Evolutionary conservation across 2,888 invertebrate genomes (phyloP).

Genomic region (Eledona agricola): DNA sequence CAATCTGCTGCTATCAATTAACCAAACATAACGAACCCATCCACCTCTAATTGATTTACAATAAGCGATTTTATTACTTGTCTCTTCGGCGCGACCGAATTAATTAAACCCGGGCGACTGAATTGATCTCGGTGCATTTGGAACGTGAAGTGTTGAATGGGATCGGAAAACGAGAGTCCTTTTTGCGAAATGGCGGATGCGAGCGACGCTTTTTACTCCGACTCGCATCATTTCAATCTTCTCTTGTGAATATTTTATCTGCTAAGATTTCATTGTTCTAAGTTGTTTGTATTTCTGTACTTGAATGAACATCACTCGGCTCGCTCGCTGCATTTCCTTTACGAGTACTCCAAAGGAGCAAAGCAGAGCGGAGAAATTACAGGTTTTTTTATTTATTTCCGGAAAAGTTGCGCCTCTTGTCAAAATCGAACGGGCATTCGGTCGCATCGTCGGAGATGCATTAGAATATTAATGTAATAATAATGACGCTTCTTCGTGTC

Average conservation of each 20-base stretch:
- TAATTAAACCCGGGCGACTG: constrained; percentile 22
- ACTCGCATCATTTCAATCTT: constrained; percentile 26
- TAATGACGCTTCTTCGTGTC: constrained; percentile 30
- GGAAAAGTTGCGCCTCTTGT: not conserved
- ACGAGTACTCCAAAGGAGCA: constrained; percentile 7
- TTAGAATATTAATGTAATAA: constrained; percentile 20
- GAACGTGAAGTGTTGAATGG: constrained; percentile 4
- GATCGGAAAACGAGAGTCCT: constrained; percentile 4
- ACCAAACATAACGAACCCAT: constrained; percentile 36
- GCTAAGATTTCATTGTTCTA: constrained; percentile 28
- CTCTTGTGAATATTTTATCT: constrained; percentile 27
- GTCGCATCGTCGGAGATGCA: too few relatives aligned
- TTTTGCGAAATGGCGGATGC: constrained; percentile 7
- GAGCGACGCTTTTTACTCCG: constrained; percentile 15
- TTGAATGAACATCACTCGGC: constrained; percentile 26
- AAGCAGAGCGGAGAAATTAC: constrained; percentile 14
- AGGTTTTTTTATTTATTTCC: constrained; percentile 4
- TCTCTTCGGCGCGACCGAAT: constrained; percentile 29
- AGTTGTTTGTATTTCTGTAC: constrained; percentile 30
- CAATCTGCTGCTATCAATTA: constrained; percentile 37
- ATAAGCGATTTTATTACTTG: constrained; percentile 35
- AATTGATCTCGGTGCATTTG: constrained; percentile 11
- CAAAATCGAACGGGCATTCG: too few relatives aligned
- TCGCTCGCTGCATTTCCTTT: constrained; percentile 27
- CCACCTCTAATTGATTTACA: constrained; percentile 35